Percentiles rank a stretch among this genome's conserved stretches.
These are phyloP conservation scores for Chiloscyllium plagiosum DNA, from an alignment of 2,113 vertebrate species.

Conservation along the genomic window DNA sequence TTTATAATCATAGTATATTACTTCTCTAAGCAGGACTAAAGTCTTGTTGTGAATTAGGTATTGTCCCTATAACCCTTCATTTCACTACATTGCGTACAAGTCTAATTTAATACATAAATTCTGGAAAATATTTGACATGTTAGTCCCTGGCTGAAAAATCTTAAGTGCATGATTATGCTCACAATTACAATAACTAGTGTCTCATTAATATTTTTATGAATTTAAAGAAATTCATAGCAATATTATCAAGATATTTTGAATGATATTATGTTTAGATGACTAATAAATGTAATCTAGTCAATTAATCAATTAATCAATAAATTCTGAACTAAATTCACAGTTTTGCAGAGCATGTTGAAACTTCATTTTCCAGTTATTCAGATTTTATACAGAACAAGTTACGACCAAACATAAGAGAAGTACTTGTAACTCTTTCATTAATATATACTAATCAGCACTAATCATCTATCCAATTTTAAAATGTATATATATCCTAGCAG, in stretches of 20 bases:
- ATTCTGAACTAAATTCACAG: not conserved
- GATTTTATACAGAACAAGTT: not conserved
- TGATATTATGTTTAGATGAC: not conserved
- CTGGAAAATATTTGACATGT: not conserved
- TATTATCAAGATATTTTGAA: not conserved
- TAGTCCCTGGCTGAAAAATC: not conserved
- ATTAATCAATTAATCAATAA: not conserved
- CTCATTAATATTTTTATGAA: not conserved
- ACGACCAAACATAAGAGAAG: not conserved
- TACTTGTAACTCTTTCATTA: not conserved
- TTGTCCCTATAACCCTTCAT: not conserved
- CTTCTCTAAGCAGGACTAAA: not conserved
- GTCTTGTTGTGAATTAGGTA: not conserved
- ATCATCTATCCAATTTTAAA: not conserved
- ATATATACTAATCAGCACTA: slow-evolving; percentile 4
- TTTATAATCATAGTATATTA: not conserved
- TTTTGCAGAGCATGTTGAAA: not conserved
- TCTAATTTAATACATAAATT: not conserved
- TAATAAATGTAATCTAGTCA: not conserved
- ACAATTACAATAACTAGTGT: not conserved
- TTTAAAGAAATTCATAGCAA: not conserved
- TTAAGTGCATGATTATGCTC: not conserved
- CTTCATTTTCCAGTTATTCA: not conserved
- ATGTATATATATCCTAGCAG: not conserved
- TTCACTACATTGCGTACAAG: not conserved